These are phyloP conservation scores for Rostratula benghalensis DNA, from an alignment of 2,113 vertebrate genomes.

Conservation along the genomic window DNA sequence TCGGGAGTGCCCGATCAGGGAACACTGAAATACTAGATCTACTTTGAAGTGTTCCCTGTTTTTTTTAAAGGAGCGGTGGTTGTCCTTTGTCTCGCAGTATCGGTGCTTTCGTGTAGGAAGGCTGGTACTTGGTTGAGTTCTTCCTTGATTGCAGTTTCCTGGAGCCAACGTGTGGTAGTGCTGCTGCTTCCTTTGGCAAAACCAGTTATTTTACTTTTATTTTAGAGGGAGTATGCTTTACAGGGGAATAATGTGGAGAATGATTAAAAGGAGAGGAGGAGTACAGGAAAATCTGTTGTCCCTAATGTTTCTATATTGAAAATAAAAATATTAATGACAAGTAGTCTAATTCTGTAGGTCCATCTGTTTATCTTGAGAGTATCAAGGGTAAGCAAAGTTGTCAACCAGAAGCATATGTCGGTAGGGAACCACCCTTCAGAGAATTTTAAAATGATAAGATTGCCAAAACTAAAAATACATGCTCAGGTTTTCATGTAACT, in stretches of 20 bases:
- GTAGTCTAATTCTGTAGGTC: background rate
- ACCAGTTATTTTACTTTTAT: slow-evolving; percentile 28
- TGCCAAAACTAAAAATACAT: background rate
- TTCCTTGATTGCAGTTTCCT: slow-evolving; percentile 9
- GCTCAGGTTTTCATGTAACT: background rate
- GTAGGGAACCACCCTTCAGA: background rate
- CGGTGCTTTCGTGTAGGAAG: background rate
- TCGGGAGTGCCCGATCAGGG: background rate
- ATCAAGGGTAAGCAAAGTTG: background rate
- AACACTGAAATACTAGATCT: background rate
- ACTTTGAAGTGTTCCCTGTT: background rate
- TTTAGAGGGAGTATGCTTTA: slow-evolving; percentile 22
- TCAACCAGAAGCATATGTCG: background rate
- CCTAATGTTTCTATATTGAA: background rate
- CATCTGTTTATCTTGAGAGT: background rate
- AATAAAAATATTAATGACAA: background rate
- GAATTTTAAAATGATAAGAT: background rate
- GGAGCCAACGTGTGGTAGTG: slow-evolving; percentile 41
- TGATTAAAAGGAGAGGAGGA: background rate
- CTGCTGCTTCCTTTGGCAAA: slow-evolving; percentile 53
- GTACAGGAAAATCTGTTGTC: background rate
- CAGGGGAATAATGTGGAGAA: background rate
- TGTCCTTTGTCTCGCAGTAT: background rate
- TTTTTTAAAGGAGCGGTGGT: background rate
- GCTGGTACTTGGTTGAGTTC: background rate